Evolutionary conservation across 2,888 invertebrate species (phyloP).

Genomic region (Yponomeuta plumbellus): DNA sequence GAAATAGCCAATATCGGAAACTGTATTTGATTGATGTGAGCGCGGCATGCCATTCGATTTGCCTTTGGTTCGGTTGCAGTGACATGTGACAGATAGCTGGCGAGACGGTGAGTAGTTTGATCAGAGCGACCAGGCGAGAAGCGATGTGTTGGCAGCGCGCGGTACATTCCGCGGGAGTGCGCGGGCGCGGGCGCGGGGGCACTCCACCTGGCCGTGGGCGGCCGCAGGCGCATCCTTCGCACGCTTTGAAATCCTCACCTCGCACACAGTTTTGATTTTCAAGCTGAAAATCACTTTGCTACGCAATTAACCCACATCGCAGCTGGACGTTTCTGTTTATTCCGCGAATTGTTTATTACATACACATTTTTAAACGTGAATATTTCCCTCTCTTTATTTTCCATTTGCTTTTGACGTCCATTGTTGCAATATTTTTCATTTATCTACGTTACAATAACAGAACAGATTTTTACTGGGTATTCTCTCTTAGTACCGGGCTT

Average conservation of each 20-base stretch:
- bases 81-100: constrained; percentile 39
- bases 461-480: not conserved
- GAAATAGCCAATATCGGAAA: constrained; percentile 6
- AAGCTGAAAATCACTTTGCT: constrained; percentile 32
- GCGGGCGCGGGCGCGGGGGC: constrained; percentile 11
- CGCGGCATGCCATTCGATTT: constrained; percentile 15
- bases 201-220: constrained; percentile 59
- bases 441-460: not conserved
- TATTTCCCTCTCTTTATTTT: constrained; percentile 13
- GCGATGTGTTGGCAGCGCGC: constrained; percentile 43
- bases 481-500: no score
- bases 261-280: no score
- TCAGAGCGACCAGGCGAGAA: constrained; percentile 36
- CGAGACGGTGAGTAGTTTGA: constrained; percentile 38
- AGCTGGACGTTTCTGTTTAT: constrained; percentile 27
- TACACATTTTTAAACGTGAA: constrained; percentile 11
- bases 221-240: constrained; percentile 33
- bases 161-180: constrained; percentile 37
- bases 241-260: constrained; percentile 44
- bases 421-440: constrained; percentile 14
- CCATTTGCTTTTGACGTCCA: constrained; percentile 1
- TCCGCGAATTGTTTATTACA: constrained; percentile 20
- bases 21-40: constrained; percentile 13
- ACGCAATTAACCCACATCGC: constrained; percentile 43
- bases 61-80: constrained; percentile 29